These are phyloP conservation scores for Drosophila paramelanica DNA, from an alignment of 2,888 invertebrate genomes.

Conservation along the genomic window DNA sequence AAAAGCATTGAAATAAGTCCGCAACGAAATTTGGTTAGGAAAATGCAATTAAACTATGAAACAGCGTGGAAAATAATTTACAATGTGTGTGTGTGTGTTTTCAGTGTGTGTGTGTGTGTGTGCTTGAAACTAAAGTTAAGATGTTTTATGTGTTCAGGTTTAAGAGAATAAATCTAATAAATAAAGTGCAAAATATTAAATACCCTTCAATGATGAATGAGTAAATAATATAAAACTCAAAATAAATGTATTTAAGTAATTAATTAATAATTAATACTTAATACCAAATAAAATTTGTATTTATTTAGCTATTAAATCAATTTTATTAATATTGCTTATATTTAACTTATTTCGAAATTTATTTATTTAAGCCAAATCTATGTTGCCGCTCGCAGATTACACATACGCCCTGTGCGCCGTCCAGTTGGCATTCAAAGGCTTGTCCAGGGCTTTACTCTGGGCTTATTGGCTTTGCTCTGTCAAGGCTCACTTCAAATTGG, in stretches of 20 bases:
- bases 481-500: constrained; percentile 39
- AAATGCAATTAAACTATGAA: constrained; percentile 57
- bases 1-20: constrained; percentile 28
- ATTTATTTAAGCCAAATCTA: not conserved
- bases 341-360: too few species aligned
- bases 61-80: constrained; percentile 47
- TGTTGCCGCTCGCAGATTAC: constrained; percentile 1
- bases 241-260: too few species aligned
- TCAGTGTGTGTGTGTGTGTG: not conserved
- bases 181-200: not conserved
- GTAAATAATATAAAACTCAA: too few species aligned
- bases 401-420: constrained; percentile 9
- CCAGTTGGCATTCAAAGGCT: constrained; percentile 1
- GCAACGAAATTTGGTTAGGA: constrained; percentile 41
- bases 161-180: constrained; percentile 2
- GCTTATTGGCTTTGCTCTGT: constrained; percentile 39
- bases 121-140: constrained; percentile 1
- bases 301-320: not conserved
- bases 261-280: too few species aligned
- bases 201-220: too few species aligned
- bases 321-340: not conserved
- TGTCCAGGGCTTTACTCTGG: constrained; percentile 11
- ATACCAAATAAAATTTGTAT: too few species aligned
- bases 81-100: not conserved
- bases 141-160: not conserved